Base-by-base conservation (phyloP, 2,113 vertebrate species). In the Ageneiosus marmoratus region DNA sequence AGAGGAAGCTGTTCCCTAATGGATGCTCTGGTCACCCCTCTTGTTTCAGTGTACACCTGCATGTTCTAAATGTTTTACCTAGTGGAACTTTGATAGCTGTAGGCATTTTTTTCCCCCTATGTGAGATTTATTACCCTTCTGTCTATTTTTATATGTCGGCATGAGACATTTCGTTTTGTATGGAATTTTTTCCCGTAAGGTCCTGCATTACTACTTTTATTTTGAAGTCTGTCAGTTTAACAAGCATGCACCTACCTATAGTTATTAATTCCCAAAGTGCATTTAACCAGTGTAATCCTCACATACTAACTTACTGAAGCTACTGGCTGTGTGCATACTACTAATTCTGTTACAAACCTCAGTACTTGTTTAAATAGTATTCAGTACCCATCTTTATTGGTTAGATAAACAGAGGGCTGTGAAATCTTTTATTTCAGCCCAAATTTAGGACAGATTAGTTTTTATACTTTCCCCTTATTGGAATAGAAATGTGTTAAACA, bases 31-130 rank as follows among this genome's bases (percentile, higher is more conserved):
- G 80, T 48, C 63, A 56, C 78, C 60, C 76, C 16, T 22, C 58
- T 73, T 67, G 58, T 79, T 62, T 81, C 3, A 70, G 78, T 89
- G 88, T 86, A 83, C 89, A 80, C 65, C 72, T 86, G 29, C 85
- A 88, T 78, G 62, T 6, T 76, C 9, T 53, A 32, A 75, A 22
- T 20, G 58, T 63, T 84, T n/a, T 46, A 46, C 44, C 4, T 70
- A 1, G 32, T 84, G 60, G 13, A 80, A 48, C 24, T 24, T 69
- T 72, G 24, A 16, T 50, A 37, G 27, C 12, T 74, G 16, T 48
- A 32, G 5, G 6, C 37, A 22, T 29, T 29, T 18, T 27, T 20
- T 46, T 44, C 1, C n/a, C n/a, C n/a, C n/a, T n/a, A n/a, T 9
- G 62, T 24, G 10, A 3, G 37, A 69, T 84, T 32, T 81, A 16